These are phyloP conservation scores for Tanypteryx hageni DNA, from an alignment of 2,888 invertebrate species.

Conservation along the genomic window DNA sequence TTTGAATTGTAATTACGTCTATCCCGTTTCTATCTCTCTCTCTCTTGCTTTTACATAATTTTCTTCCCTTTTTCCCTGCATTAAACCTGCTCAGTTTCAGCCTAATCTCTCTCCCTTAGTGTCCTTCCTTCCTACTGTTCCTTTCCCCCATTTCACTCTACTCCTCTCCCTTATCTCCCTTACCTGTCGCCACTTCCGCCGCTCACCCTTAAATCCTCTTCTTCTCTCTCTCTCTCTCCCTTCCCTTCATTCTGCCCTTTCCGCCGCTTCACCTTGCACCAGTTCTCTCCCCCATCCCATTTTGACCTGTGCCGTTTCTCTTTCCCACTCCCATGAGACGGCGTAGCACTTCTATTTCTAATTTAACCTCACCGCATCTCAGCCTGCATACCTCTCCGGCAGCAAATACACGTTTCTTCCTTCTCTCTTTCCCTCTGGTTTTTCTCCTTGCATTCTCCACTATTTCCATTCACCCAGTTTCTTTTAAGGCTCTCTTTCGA, in stretches of 20 bases:
- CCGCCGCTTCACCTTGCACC: not conserved
- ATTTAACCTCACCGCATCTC: not conserved
- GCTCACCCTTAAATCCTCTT: not conserved
- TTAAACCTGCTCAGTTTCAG: not conserved
- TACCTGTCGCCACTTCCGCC: not conserved
- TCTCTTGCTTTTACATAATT: not conserved
- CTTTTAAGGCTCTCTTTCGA: not conserved
- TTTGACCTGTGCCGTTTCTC: not conserved
- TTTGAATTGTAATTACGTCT: slow-evolving; percentile 22
- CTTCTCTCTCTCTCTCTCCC: not conserved
- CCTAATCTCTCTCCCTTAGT: too few relatives aligned
- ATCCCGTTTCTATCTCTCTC: not conserved
- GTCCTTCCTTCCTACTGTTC: not conserved
- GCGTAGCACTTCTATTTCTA: not conserved
- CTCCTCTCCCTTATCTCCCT: not conserved
- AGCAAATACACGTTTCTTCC: not conserved
- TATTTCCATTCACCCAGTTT: not conserved
- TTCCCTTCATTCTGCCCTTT: not conserved
- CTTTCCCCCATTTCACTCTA: not conserved
- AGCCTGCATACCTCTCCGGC: not conserved
- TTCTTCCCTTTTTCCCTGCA: not conserved
- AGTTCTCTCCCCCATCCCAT: not conserved
- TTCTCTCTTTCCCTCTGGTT: not conserved
- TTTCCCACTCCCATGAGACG: not conserved
- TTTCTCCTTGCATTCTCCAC: too few relatives aligned